Evolutionary conservation across 2,888 invertebrate genomes (phyloP).

Genomic region (Pristionchus mayeri): DNA sequence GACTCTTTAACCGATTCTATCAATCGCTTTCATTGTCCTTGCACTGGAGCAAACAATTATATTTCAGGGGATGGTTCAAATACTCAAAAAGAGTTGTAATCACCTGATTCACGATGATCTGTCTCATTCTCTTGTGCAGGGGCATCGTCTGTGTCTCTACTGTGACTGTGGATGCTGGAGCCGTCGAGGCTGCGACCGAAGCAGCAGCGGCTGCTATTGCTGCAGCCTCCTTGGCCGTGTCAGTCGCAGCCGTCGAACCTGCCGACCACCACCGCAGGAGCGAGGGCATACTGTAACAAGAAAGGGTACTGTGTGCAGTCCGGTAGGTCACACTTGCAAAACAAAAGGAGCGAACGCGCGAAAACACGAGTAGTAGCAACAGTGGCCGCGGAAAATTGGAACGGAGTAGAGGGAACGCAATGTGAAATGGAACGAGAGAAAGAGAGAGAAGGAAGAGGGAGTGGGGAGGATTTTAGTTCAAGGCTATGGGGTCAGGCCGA

Average conservation of each 20-base stretch:
- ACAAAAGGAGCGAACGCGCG: background rate
- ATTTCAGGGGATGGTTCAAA: too few species aligned
- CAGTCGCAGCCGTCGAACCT: conserved; percentile 11
- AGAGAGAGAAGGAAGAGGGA: background rate
- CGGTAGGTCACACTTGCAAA: conserved; percentile 12
- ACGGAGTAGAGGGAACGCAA: conserved; percentile 4
- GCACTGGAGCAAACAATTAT: too few species aligned
- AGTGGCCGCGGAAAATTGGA: background rate
- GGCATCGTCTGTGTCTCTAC: conserved; percentile 33
- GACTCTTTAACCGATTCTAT: too few species aligned
- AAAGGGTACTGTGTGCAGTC: background rate
- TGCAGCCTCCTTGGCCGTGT: conserved; percentile 5
- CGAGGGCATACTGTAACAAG: conserved; percentile 27
- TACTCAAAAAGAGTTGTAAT: background rate
- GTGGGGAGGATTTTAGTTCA: conserved; percentile 32
- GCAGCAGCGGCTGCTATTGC: background rate
- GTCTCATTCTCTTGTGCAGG: conserved; percentile 22
- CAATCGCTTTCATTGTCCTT: too few species aligned
- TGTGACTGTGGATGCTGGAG: background rate
- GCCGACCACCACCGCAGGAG: conserved; percentile 23
- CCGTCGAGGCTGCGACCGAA: background rate
- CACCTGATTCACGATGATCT: conserved; percentile 35
- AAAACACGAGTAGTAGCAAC: conserved; percentile 14
- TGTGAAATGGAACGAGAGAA: background rate
- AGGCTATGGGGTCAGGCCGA: conserved; percentile 40